Evolutionary conservation across 1,140 invertebrate species (phyloP).

Genomic region (Telenomus remus): DNA sequence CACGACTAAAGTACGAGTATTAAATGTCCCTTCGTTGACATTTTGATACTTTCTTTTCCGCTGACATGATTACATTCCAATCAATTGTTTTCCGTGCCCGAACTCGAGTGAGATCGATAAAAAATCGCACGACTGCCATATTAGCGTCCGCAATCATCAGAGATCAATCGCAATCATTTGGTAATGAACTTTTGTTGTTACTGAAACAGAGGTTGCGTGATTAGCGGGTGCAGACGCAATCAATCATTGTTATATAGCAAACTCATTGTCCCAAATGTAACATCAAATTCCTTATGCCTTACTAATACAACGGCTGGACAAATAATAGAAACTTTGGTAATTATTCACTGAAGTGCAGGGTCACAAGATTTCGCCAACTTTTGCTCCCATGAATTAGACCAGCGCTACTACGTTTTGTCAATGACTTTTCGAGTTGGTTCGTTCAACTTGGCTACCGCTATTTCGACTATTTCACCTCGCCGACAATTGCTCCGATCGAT

Average conservation of each 20-base stretch:
- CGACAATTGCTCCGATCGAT: no score
- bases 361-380: slow-evolving; percentile 44
- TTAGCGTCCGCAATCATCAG: no score
- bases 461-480: slow-evolving; percentile 7
- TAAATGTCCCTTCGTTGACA: slow-evolving; percentile 1
- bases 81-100: background rate
- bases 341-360: slow-evolving; percentile 38
- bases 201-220: no score
- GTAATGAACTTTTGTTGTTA: background rate
- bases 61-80: background rate
- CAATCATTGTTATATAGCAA: slow-evolving; percentile 31
- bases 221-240: slow-evolving; percentile 4
- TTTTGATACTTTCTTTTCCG: slow-evolving; percentile 6
- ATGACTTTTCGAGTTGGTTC: slow-evolving; percentile 37
- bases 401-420: slow-evolving; percentile 39
- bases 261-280: slow-evolving; percentile 49
- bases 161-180: background rate
- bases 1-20: slow-evolving; percentile 12
- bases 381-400: slow-evolving; percentile 34
- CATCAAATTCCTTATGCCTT: slow-evolving; percentile 43
- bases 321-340: slow-evolving; percentile 52
- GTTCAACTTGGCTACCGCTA: slow-evolving; percentile 9
- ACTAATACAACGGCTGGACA: slow-evolving; percentile 41
- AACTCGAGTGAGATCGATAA: no score
- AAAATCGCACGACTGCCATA: no score